These are phyloP conservation scores for Pterocles gutturalis DNA, from an alignment of 2,113 vertebrate species.

Conservation along the genomic window DNA sequence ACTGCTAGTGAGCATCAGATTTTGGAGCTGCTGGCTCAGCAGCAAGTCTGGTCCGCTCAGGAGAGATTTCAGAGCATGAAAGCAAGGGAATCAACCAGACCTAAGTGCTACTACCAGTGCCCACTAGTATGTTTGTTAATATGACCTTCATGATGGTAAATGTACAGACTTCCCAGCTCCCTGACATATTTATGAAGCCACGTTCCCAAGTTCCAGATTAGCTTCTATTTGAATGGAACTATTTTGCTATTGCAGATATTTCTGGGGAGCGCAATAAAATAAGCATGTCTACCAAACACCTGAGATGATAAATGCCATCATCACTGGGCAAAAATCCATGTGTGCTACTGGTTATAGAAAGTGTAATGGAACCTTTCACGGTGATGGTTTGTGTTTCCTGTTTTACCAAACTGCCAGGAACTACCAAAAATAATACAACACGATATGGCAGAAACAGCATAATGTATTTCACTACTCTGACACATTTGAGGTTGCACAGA, in stretches of 20 bases:
- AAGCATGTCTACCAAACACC: neutral
- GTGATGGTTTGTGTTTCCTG: neutral
- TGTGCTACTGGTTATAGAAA: neutral
- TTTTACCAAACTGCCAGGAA: slow-evolving; percentile 37
- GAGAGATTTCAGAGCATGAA: neutral
- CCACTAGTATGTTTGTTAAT: neutral
- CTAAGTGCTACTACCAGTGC: neutral
- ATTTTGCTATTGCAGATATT: neutral
- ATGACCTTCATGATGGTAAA: neutral
- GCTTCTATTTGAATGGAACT: neutral
- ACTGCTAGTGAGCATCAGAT: neutral
- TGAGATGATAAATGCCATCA: neutral
- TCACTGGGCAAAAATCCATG: neutral
- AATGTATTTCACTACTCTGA: slow-evolving; percentile 52
- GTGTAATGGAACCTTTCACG: neutral
- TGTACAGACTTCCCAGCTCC: neutral
- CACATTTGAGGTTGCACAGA: slow-evolving; percentile 21
- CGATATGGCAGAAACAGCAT: neutral
- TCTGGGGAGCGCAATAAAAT: neutral
- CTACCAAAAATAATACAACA: slow-evolving; percentile 47
- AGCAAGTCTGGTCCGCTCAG: neutral
- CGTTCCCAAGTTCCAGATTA: neutral
- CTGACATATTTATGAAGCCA: neutral
- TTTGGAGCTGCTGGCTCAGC: neutral
- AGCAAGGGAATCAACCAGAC: neutral